Evolutionary conservation across 2,797 vertebrate genomes (phyloP), one percentile per base, ranked within the genome.

Genomic region (Eupleurogrammus muticus): DNA sequence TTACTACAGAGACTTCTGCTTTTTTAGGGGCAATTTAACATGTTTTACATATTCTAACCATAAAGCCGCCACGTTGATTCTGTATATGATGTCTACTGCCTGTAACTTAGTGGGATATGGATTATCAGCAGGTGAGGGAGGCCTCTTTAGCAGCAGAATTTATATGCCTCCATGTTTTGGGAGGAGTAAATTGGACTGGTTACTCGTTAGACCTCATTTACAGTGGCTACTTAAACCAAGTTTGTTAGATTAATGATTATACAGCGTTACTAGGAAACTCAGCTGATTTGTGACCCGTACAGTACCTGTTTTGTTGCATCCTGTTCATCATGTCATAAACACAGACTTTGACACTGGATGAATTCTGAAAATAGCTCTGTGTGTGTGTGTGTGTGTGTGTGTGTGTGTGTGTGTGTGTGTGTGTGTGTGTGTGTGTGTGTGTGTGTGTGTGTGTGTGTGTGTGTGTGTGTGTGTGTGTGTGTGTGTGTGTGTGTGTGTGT

Each of bases 291-390:
- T 67, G 50, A 47, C 23, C 44, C 47, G 28, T 36, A n/a, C 28
- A 23, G n/a, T n/a, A n/a, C n/a, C n/a, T n/a, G n/a, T n/a, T n/a
- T n/a, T n/a, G n/a, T n/a, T 28, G 28, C 6, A 28, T 28, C 28
- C 6, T 28, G 28, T 3, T 28, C 28, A 28, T 28, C 28, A 28
- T 28, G 77, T 79, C 84, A 83, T 91, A 89, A 90, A 91, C 0
- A 1, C 47, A 76, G 85, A 89, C 87, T 89, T 88, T 89, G 81
- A 75, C 75, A 77, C 77, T 4, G 23, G 42, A 52, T 70, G 32
- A 63, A 68, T 28, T 16, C 32, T 28, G 28, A 28, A 28, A 28
- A 28, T 28, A 28, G 28, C 28, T 28, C 28, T 28, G 35, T 50
- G 14, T 36, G 51, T 24, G n/a, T n/a, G n/a, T n/a, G n/a, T n/a